Percentiles rank a stretch among this genome's conserved stretches.
Evolutionary conservation across 1,140 invertebrate genomes (phyloP).

Genomic region (Brachionus plicatilis): DNA sequence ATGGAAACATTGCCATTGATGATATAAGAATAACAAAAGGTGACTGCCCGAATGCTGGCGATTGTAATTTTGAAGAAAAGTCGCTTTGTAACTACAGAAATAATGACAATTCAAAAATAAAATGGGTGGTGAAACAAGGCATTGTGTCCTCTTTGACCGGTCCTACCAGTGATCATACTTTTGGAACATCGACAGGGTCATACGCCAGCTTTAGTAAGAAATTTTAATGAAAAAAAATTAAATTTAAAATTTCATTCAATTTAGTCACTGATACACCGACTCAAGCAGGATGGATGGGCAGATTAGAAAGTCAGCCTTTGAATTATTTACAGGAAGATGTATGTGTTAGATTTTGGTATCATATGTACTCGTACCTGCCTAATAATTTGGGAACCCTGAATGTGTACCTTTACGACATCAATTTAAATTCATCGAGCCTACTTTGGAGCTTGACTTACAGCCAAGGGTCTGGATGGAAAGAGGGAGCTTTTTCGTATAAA

Average conservation of each 20-base stretch:
- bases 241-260: background rate
- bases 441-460: constrained; percentile 45
- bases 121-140: constrained; percentile 31
- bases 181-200: constrained; percentile 1
- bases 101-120: background rate
- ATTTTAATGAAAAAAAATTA: background rate
- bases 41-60: constrained; percentile 4
- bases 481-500: constrained; percentile 44
- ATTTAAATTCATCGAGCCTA: background rate
- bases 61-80: constrained; percentile 40
- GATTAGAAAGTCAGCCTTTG: constrained; percentile 29
- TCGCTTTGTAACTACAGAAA: background rate
- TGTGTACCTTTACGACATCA: background rate
- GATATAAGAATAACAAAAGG: constrained; percentile 21
- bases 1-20: constrained; percentile 40
- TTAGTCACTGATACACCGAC: background rate
- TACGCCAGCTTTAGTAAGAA: constrained; percentile 26
- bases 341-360: constrained; percentile 43
- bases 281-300: background rate
- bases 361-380: constrained; percentile 51
- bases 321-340: background rate
- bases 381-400: constrained; percentile 52
- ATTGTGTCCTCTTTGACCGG: background rate
- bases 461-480: constrained; percentile 48
- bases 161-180: constrained; percentile 23